These are phyloP conservation scores for Tetrapedia diversipes DNA, from an alignment of 2,888 invertebrate genomes.

Conservation along the genomic window DNA sequence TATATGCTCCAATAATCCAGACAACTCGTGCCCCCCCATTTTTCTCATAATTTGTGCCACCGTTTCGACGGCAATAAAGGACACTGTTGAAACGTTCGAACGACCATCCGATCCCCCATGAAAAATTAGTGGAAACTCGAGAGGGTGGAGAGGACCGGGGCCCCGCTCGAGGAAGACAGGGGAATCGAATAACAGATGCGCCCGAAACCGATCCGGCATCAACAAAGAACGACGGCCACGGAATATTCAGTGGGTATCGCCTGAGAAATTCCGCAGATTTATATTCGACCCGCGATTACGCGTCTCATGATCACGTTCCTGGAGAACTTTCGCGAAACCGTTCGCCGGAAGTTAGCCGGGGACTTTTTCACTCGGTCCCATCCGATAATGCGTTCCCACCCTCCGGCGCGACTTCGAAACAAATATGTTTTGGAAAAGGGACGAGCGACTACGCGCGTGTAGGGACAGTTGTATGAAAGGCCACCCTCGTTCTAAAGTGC, in stretches of 20 bases:
- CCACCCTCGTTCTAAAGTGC: no score
- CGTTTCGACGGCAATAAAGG: background rate
- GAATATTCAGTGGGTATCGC: conserved; percentile 20
- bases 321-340: conserved; percentile 53
- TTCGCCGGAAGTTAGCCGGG: conserved; percentile 18
- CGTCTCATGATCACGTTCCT: conserved; percentile 63
- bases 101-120: conserved; percentile 39
- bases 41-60: conserved; percentile 9
- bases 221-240: conserved; percentile 10
- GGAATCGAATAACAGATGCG: conserved; percentile 41
- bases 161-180: conserved; percentile 9
- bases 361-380: conserved; percentile 13
- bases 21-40: background rate
- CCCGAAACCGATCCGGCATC: conserved; percentile 8
- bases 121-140: conserved; percentile 33
- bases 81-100: conserved; percentile 36
- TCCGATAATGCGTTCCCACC: conserved; percentile 26
- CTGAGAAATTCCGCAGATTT: conserved; percentile 48
- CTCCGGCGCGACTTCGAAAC: conserved; percentile 25
- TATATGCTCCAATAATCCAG: background rate
- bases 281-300: conserved; percentile 63
- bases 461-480: background rate
- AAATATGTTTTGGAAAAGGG: conserved; percentile 24
- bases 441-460: conserved; percentile 32
- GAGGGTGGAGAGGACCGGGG: background rate